Conservation (phyloP, 2,888 invertebrate genomes). For the Lomographa bimaculata region DNA sequence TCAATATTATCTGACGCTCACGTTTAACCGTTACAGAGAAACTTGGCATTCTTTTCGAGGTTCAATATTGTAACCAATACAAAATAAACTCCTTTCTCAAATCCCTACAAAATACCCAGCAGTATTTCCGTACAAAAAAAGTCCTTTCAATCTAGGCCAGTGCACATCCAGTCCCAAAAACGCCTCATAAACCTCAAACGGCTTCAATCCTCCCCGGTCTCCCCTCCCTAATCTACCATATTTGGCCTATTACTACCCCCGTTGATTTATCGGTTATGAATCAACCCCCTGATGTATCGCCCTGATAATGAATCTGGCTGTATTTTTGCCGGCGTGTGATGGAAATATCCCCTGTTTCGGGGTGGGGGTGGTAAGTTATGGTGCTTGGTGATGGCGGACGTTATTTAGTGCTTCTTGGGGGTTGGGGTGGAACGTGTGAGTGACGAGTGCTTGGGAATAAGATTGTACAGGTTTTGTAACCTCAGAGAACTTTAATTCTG, state of each 20-base stretch:
- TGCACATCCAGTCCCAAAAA: conserved; percentile 11
- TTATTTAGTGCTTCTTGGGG: conserved; percentile 38
- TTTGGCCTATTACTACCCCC: conserved; percentile 76
- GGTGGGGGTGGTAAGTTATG: conserved; percentile 48
- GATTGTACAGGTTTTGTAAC: no score
- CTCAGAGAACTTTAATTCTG: no score
- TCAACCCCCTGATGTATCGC: conserved; percentile 76
- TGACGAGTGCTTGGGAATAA: conserved; percentile 1
- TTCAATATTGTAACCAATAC: no score
- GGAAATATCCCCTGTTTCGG: conserved; percentile 56
- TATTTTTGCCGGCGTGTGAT: conserved; percentile 76
- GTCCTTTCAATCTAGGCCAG: conserved; percentile 14
- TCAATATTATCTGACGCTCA: no score
- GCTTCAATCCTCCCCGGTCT: conserved; percentile 9
- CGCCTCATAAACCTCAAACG: conserved; percentile 20
- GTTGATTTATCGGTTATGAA: conserved; percentile 83
- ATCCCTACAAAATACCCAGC: no score
- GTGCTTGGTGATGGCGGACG: conserved; percentile 38
- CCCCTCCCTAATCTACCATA: conserved; percentile 54
- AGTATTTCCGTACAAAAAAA: no score
- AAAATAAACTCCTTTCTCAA: no score
- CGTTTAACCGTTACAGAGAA: no score
- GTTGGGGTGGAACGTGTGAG: conserved; percentile 31
- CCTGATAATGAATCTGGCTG: conserved; percentile 79
- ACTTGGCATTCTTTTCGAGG: no score